Base-by-base conservation (phyloP, 2,888 invertebrate genomes). In the Caenorhabditis sulstoni region DNA sequence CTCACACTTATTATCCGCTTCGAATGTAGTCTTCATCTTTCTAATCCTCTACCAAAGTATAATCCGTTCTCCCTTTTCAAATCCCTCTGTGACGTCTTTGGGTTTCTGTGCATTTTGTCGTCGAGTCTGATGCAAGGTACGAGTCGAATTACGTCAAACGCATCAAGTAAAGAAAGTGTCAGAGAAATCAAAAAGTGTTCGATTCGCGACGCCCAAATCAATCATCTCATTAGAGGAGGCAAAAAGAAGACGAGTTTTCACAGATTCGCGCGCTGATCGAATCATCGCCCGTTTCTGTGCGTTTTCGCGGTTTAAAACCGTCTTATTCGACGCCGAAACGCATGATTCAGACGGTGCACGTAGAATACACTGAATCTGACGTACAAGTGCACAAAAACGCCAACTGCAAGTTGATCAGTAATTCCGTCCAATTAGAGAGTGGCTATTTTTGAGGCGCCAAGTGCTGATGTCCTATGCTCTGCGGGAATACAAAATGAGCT, bases 401-500 rank as follows among this genome's bases (percentile, higher is more conserved):
- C n/a, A n/a, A n/a, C n/a, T n/a, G n/a, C n/a, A n/a, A n/a, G n/a
- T n/a, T n/a, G n/a, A n/a, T n/a, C n/a, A n/a, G n/a, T n/a, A n/a
- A n/a, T n/a, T n/a, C n/a, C n/a, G n/a, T n/a, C 29, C 41, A 41
- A 41, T 41, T 41, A 41, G 41, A 41, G 11, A 8, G 47, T 16
- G n/a, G 3, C 11, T 44, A 3, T 11, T 44, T 44, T 44, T 11
- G 44, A 44, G 50, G 14, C 18, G 16, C 11, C 18, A 53, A 53
- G 50, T 70, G 59, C 37, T 3, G 12, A 18, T 49, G 45, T 18
- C 35, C 52, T 52, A 44, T 57, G 18, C 45, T 50, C 16, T 64
- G 39, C 49, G 39, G 37, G 62, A 67, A 67, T 67, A 49, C 58
- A 22, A 67, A 67, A 67, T 67, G 58, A 67, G 49, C 39, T 29